phyloP scores from a whole-genome alignment of 2,888 invertebrate species.

The Petrolisthes cinctipes region DNA sequence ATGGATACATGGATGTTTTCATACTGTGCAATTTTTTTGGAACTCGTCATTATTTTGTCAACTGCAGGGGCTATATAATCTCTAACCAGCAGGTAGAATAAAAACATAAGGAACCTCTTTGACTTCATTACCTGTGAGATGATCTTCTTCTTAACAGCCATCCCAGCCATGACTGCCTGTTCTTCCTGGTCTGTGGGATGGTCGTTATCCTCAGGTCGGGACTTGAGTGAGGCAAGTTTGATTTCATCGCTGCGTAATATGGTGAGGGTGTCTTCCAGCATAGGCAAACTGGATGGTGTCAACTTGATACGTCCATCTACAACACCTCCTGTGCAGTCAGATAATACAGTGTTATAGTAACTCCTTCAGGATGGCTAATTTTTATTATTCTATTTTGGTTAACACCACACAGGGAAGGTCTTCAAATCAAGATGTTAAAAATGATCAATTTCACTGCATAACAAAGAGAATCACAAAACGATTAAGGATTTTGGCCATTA shows the following conservation, averaged over 20 bases:
- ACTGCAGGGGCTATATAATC: too few relatives aligned
- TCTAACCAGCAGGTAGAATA: too few relatives aligned
- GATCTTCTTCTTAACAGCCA: conserved; percentile 71
- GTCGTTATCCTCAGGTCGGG: conserved; percentile 69
- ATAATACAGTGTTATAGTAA: too few relatives aligned
- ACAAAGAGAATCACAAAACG: too few relatives aligned
- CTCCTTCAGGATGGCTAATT: too few relatives aligned
- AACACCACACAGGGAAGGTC: too few relatives aligned
- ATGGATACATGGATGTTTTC: neutral
- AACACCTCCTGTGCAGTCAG: conserved; percentile 68
- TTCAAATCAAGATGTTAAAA: too few relatives aligned
- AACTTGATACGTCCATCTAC: conserved; percentile 71
- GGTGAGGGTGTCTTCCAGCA: conserved; percentile 74
- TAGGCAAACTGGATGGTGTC: conserved; percentile 69
- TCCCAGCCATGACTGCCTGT: conserved; percentile 66
- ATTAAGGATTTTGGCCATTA: too few relatives aligned
- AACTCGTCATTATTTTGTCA: too few relatives aligned
- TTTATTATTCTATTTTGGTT: too few relatives aligned
- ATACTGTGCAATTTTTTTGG: neutral
- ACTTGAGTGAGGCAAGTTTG: conserved; percentile 70
- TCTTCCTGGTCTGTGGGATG: conserved; percentile 61
- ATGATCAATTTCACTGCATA: too few relatives aligned
- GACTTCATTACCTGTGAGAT: conserved; percentile 69
- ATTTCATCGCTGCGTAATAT: conserved; percentile 74
- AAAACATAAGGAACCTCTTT: too few relatives aligned